Percentiles rank a stretch among this genome's conserved stretches.
Conservation (phyloP, 2,797 vertebrate genomes). For the Phoeniculus purpureus region DNA sequence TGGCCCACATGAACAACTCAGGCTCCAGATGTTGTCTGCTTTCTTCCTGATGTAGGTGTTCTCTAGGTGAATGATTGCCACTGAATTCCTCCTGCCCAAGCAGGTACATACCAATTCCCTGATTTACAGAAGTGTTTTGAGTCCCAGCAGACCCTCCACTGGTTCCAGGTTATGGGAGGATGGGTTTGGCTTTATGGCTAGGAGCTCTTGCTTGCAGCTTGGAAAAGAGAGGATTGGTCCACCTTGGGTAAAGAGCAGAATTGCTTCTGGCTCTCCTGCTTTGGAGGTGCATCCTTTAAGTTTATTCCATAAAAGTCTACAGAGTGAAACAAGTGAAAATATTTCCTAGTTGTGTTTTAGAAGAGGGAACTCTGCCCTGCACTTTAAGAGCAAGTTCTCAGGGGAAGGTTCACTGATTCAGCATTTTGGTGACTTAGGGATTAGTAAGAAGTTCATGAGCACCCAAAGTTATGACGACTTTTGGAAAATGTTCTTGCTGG, state of each 20-base stretch:
- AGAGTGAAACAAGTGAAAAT: background rate
- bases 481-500: background rate
- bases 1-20: background rate
- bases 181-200: background rate
- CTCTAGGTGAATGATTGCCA: background rate
- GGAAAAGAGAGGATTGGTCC: background rate
- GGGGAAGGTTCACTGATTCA: background rate
- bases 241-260: background rate
- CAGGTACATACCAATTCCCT: background rate
- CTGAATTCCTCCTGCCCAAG: background rate
- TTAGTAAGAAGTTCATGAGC: background rate
- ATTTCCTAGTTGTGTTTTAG: background rate
- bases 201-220: background rate
- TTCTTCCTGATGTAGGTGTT: background rate
- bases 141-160: background rate
- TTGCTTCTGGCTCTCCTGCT: background rate
- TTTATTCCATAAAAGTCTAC: background rate
- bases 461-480: background rate
- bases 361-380: background rate
- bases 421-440: background rate
- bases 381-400: background rate
- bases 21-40: background rate
- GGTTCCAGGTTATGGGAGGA: background rate
- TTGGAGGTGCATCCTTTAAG: background rate
- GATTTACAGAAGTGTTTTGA: background rate